Evolutionary conservation across 1,140 invertebrate species (phyloP).

Genomic region (Formica exsecta): DNA sequence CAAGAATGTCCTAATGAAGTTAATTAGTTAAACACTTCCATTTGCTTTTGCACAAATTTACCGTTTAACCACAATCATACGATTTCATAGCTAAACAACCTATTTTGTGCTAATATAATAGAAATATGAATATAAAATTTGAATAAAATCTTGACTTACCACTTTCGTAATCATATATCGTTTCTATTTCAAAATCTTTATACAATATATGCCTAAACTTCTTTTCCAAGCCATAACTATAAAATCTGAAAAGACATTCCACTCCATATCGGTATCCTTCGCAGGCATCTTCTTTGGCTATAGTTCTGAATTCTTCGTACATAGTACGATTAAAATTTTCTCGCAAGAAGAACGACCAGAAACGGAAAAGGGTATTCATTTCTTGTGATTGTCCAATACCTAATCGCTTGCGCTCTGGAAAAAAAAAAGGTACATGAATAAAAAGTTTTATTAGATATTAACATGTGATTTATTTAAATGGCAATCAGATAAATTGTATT

Average conservation of each 20-base stretch:
- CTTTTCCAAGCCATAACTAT: constrained; percentile 98
- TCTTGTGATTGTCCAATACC: constrained; percentile 97
- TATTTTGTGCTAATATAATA: constrained; percentile 47
- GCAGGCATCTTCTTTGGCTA: constrained; percentile 97
- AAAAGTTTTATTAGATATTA: constrained; percentile 22
- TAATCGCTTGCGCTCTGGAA: constrained; percentile 94
- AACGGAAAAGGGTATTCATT: constrained; percentile 99
- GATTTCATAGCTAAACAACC: constrained; percentile 61
- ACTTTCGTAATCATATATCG: constrained; percentile 95
- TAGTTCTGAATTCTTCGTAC: constrained; percentile 97
- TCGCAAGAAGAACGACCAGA: constrained; percentile 99
- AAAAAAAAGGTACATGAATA: constrained; percentile 53
- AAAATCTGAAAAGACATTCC: constrained; percentile 99
- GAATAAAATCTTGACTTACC: constrained; percentile 86
- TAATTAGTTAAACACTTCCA: constrained; percentile 54
- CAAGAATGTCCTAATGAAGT: constrained; percentile 40
- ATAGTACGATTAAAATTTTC: constrained; percentile 99
- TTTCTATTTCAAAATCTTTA: constrained; percentile 98
- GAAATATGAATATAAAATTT: neutral
- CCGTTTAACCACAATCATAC: constrained; percentile 35
- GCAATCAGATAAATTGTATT: constrained; percentile 75
- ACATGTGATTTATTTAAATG: neutral
- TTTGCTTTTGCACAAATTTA: constrained; percentile 73
- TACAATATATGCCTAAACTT: constrained; percentile 97
- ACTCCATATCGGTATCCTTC: constrained; percentile 96